These are phyloP conservation scores for Drosophila maculinotata DNA, from an alignment of 2,888 invertebrate species.

Conservation along the genomic window DNA sequence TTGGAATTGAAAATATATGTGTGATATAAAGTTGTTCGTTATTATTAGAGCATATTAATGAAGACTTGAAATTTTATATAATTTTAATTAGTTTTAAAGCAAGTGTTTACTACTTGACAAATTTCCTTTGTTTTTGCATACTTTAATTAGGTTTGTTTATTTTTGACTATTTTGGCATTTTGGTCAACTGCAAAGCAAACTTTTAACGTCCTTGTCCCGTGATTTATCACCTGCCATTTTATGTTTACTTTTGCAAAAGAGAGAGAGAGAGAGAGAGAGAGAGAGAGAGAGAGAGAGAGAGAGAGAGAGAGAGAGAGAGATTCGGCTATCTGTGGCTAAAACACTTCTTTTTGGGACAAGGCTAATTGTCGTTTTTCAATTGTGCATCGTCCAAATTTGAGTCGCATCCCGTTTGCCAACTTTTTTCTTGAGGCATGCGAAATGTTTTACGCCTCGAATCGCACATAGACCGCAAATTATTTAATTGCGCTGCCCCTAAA, in stretches of 20 bases:
- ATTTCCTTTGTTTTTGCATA: not conserved
- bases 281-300: not conserved
- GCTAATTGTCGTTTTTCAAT: conserved; percentile 77
- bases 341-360: conserved; percentile 58
- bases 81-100: conserved; percentile 1
- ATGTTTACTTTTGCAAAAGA: not conserved
- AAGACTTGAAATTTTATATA: too few relatives aligned
- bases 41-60: too few relatives aligned
- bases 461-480: conserved; percentile 76
- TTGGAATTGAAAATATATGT: too few relatives aligned
- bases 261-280: conserved; percentile 30
- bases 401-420: conserved; percentile 39
- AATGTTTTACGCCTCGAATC: conserved; percentile 56
- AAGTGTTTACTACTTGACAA: not conserved
- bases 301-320: conserved; percentile 28
- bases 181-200: conserved; percentile 53
- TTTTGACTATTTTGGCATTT: conserved; percentile 23
- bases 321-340: conserved; percentile 53
- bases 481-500: conserved; percentile 69
- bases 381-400: conserved; percentile 52
- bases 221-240: conserved; percentile 73
- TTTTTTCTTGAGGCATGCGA: conserved; percentile 52
- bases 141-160: conserved; percentile 32
- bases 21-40: too few relatives aligned
- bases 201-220: conserved; percentile 46